phyloP scores from a whole-genome alignment of 2,888 invertebrate species.

The Patella ulyssiponensis region DNA sequence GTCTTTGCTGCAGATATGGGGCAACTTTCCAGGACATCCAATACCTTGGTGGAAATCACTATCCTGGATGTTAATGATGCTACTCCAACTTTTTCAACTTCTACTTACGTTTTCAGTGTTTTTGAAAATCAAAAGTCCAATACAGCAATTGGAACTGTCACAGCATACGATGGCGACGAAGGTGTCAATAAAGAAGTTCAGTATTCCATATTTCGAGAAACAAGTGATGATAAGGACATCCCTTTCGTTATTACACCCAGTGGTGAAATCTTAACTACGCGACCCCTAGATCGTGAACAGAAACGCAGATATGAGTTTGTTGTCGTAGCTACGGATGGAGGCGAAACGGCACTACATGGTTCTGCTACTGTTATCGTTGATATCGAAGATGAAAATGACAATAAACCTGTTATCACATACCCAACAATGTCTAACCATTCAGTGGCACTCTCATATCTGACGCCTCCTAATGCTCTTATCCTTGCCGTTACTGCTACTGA shows the following conservation, averaged over 20 bases:
- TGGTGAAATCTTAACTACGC: constrained; percentile 46
- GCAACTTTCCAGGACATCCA: constrained; percentile 35
- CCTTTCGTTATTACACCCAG: constrained; percentile 49
- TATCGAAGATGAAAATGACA: constrained; percentile 59
- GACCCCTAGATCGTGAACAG: constrained; percentile 55
- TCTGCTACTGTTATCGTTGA: constrained; percentile 49
- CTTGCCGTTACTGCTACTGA: constrained; percentile 43
- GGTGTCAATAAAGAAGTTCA: constrained; percentile 41
- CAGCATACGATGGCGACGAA: constrained; percentile 48
- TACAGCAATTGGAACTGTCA: constrained; percentile 45
- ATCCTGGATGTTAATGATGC: constrained; percentile 54
- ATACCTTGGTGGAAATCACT: constrained; percentile 41
- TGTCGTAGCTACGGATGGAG: constrained; percentile 54
- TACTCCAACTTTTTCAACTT: constrained; percentile 44
- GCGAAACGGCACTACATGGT: constrained; percentile 50
- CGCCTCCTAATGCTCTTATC: constrained; percentile 42
- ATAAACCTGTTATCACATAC: constrained; percentile 53
- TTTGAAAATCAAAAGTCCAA: constrained; percentile 45
- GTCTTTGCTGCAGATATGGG: constrained; percentile 52
- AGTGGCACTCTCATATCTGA: constrained; percentile 45
- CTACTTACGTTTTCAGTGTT: constrained; percentile 43
- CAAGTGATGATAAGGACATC: constrained; percentile 29
- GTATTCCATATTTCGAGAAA: constrained; percentile 32
- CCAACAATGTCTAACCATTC: constrained; percentile 50
- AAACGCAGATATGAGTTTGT: constrained; percentile 45